Percentiles rank a stretch among this genome's conserved stretches.
Conservation (phyloP, 2,797 vertebrate species). For the Anas capensis region DNA sequence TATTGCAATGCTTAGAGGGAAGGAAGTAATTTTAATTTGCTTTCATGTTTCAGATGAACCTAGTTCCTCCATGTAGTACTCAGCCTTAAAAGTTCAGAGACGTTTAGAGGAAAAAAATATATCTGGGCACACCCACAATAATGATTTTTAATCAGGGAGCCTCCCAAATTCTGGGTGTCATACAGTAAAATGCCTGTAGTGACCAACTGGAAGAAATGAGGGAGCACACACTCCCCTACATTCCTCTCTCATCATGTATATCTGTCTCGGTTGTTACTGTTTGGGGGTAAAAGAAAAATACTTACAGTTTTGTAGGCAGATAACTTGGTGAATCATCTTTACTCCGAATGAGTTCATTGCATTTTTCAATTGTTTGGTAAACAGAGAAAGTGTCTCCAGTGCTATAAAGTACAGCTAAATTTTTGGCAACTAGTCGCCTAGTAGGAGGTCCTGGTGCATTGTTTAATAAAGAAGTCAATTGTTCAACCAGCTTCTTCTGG, state of each 20-base stretch:
- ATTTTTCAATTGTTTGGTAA: constrained; percentile 89
- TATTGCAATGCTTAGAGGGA: neutral
- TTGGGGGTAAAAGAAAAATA: constrained; percentile 19
- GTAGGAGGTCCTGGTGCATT: constrained; percentile 91
- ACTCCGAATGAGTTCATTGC: constrained; percentile 93
- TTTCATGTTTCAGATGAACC: constrained; percentile 14
- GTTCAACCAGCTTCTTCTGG: constrained; percentile 89
- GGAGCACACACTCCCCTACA: neutral
- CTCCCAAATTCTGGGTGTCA: neutral
- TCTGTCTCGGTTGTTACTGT: neutral
- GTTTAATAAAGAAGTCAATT: constrained; percentile 86
- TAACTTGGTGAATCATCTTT: constrained; percentile 95
- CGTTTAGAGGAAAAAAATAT: neutral
- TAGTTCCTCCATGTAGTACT: neutral
- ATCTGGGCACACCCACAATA: neutral
- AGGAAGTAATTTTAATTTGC: neutral
- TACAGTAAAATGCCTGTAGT: neutral
- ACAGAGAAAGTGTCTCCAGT: constrained; percentile 88
- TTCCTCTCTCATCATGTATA: neutral
- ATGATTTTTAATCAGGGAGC: neutral
- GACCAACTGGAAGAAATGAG: neutral
- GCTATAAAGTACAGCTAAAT: constrained; percentile 87
- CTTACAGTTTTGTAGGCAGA: constrained; percentile 94
- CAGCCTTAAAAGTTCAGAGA: constrained; percentile 3
- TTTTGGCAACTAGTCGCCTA: constrained; percentile 89